These are phyloP conservation scores for Melopsittacus undulatus DNA, from an alignment of 2,797 vertebrate species.

Conservation along the genomic window DNA sequence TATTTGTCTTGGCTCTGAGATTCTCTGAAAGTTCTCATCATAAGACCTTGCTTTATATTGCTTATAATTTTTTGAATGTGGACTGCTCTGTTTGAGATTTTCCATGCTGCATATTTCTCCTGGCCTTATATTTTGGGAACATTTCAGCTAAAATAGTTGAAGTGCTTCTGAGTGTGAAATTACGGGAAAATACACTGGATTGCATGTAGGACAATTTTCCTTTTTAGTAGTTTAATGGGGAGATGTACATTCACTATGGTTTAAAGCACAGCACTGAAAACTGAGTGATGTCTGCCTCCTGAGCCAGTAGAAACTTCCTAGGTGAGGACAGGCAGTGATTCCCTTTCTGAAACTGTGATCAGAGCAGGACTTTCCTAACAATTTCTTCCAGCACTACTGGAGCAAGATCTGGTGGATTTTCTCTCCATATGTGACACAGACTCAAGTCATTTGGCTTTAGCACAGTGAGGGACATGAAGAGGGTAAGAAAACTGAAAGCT, in stretches of 20 bases:
- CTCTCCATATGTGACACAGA: not conserved
- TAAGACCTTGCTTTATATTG: not conserved
- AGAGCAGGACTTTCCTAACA: not conserved
- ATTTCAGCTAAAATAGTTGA: not conserved
- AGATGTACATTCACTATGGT: not conserved
- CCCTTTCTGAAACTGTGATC: not conserved
- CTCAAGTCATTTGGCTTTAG: not conserved
- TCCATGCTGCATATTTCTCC: not conserved
- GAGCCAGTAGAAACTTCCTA: not conserved
- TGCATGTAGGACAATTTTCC: not conserved
- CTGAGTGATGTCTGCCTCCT: not conserved
- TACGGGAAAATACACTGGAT: not conserved
- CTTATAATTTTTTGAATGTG: not conserved
- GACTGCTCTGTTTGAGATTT: not conserved
- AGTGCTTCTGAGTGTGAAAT: slow-evolving; percentile 13
- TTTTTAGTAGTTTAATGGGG: not conserved
- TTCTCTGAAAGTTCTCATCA: not conserved
- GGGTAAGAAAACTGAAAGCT: not conserved
- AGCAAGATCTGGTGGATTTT: not conserved
- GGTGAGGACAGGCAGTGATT: not conserved
- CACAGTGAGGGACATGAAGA: not conserved
- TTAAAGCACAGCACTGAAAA: not conserved
- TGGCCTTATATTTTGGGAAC: not conserved
- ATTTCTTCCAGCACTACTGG: not conserved
- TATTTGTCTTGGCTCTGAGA: not conserved